Evolutionary conservation across 2,888 invertebrate genomes (phyloP).

Genomic region (Baccha elongata): DNA sequence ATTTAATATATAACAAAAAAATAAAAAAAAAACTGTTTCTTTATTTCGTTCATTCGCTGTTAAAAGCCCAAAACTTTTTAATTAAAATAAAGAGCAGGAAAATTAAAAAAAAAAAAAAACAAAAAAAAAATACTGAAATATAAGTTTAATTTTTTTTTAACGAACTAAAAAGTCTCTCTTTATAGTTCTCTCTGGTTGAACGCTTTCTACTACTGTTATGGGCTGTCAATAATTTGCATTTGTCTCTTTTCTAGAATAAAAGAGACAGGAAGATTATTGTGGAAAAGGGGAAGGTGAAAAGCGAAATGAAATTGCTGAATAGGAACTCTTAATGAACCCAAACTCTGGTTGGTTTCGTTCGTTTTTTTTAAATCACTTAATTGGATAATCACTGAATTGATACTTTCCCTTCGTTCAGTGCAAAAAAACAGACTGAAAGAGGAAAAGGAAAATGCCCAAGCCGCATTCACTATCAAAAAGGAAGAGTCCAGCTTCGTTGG

Average conservation of each 20-base stretch:
- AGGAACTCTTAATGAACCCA: slow-evolving; percentile 56
- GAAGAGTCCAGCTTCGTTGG: not conserved
- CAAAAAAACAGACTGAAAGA: slow-evolving; percentile 16
- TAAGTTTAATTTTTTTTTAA: slow-evolving; percentile 17
- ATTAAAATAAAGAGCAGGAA: slow-evolving; percentile 64
- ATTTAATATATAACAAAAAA: slow-evolving; percentile 30
- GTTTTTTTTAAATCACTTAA: no score
- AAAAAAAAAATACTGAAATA: slow-evolving; percentile 17
- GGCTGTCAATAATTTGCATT: slow-evolving; percentile 68
- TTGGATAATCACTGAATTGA: slow-evolving; percentile 73
- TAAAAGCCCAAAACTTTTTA: slow-evolving; percentile 69
- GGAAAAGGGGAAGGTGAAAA: slow-evolving; percentile 24
- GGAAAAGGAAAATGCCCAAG: not conserved
- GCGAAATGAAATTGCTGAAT: slow-evolving; percentile 57
- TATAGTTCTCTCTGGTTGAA: no score
- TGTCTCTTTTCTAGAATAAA: slow-evolving; percentile 41
- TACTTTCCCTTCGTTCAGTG: slow-evolving; percentile 61
- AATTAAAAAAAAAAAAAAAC: slow-evolving; percentile 11
- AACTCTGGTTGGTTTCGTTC: slow-evolving; percentile 25
- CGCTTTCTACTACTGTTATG: slow-evolving; percentile 5
- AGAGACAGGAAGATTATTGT: not conserved
- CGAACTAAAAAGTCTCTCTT: slow-evolving; percentile 31
- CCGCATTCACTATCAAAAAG: no score
- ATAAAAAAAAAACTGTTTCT: slow-evolving; percentile 1
- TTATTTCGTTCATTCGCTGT: slow-evolving; percentile 12